Evolutionary conservation across 2,113 vertebrate genomes (phyloP), one percentile per base, ranked within the genome.

Genomic region (Pelusios castaneus): DNA sequence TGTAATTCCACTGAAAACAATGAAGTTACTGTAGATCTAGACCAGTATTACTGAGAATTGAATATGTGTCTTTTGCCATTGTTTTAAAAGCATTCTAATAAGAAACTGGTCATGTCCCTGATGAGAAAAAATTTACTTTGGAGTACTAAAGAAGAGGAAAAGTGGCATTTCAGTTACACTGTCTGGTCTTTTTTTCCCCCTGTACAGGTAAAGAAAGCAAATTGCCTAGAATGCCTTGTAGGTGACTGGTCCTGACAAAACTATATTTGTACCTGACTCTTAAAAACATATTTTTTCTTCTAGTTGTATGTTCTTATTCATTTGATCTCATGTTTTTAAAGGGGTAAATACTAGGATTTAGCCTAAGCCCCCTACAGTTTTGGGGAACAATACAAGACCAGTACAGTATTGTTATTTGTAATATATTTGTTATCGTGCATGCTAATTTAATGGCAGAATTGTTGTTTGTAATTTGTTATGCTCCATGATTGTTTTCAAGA

Each of bases 311-410:
- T 16, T 34, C 43, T 86, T 75, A 84, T 79, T 4, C 60, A 55
- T 84, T 2, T 13, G 6, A 90, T 34, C 24, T 76, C 41, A 27
- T 73, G n/a, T 52, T 93, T 92, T 90, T 16, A 16, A 81, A 73
- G 86, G 63, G 63, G 87, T 88, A 51, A 6, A 73, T 73, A 19
- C 24, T 85, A 45, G 6, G 83, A 55, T 90, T 93, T 93, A 19
- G 34, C 80, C 70, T 83, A 78, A 78, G 19, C 4, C 7, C 63
- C 34, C 16, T 70, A 38, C 63, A 70, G n/a, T 17, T 80, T 75
- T 81, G 55, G 70, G 82, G 86, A 55, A 7, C 11, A 87, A 93
- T 87, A 79, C 31, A 82, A 77, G 11, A 24, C 4, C 60, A 75
- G 12, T 58, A 58, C 56, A 58, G 13, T 58, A 58, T 58, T 13